These are phyloP conservation scores for Cynodonichthys magdalenae DNA, from an alignment of 2,797 vertebrate species.

Conservation along the genomic window DNA sequence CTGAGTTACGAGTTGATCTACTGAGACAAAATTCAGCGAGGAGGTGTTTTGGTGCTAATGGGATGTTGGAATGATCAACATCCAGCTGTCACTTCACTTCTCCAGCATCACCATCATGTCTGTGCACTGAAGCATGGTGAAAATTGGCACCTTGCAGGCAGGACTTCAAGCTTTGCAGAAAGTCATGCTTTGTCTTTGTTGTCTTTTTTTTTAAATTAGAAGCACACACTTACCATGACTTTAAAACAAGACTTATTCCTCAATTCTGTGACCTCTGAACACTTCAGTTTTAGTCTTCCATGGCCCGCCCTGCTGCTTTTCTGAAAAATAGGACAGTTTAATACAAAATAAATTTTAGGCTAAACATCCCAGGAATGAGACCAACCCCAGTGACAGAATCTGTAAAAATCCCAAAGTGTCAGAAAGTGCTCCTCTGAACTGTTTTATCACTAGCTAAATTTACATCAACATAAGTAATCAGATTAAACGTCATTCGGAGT, in stretches of 20 bases:
- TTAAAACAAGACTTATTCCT: not conserved
- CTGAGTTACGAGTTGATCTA: conserved; percentile 31
- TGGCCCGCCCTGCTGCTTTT: not conserved
- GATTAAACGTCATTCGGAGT: no score
- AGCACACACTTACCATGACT: not conserved
- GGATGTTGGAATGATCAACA: conserved; percentile 39
- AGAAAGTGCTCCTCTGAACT: no score
- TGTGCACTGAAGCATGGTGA: conserved; percentile 28
- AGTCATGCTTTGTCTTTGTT: not conserved
- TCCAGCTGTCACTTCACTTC: conserved; percentile 50
- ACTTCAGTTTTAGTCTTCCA: no score
- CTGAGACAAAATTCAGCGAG: conserved; percentile 30
- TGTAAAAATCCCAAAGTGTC: no score
- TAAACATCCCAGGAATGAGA: no score
- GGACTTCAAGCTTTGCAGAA: conserved; percentile 13
- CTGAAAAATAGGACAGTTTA: no score
- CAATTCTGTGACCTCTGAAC: not conserved
- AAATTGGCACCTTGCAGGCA: conserved; percentile 27
- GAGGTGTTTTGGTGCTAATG: conserved; percentile 34
- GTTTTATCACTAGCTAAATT: no score
- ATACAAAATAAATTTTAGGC: no score
- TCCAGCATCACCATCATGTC: conserved; percentile 25
- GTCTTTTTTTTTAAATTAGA: conserved; percentile 1
- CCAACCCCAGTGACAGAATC: no score
- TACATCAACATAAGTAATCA: no score